phyloP scores from a whole-genome alignment of 1,140 invertebrate genomes.

The Tigriopus japonicus region DNA sequence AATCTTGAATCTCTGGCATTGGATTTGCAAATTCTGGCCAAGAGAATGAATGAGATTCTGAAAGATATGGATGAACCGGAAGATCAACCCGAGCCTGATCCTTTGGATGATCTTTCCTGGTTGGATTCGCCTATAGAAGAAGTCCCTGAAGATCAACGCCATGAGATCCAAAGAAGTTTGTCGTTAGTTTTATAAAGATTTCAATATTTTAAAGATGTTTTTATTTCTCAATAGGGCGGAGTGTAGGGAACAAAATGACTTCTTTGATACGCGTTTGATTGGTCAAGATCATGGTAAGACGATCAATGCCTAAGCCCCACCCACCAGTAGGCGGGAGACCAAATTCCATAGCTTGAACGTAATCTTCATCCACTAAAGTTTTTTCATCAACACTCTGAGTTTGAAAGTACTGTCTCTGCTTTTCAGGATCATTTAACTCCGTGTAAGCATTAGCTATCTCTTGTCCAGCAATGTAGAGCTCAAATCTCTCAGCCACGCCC shows the following conservation, averaged over 20 bases:
- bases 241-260: slow-evolving; percentile 7
- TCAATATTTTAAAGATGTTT: too few relatives aligned
- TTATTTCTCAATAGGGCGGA: neutral
- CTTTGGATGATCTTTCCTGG: too few relatives aligned
- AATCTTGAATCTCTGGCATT: too few relatives aligned
- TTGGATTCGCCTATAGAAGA: too few relatives aligned
- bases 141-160: too few relatives aligned
- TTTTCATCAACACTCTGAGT: slow-evolving; percentile 81
- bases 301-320: slow-evolving; percentile 10
- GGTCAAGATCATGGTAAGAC: slow-evolving; percentile 4
- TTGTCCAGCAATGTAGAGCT: neutral
- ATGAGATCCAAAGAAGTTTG: too few relatives aligned
- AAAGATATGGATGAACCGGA: too few relatives aligned
- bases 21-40: too few relatives aligned
- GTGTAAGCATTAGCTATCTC: slow-evolving; percentile 83
- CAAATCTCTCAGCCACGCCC: slow-evolving; percentile 6
- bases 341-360: slow-evolving; percentile 90
- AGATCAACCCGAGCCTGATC: too few relatives aligned
- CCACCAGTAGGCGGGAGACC: slow-evolving; percentile 83
- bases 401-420: slow-evolving; percentile 54
- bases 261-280: slow-evolving; percentile 4
- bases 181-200: too few relatives aligned
- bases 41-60: too few relatives aligned
- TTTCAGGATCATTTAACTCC: slow-evolving; percentile 91
- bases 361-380: slow-evolving; percentile 88